A percentile compares a stretch with the other conserved stretches of the same genome.
phyloP scores from a whole-genome alignment of 2,888 invertebrate genomes.

The Anthophora plumipes region DNA sequence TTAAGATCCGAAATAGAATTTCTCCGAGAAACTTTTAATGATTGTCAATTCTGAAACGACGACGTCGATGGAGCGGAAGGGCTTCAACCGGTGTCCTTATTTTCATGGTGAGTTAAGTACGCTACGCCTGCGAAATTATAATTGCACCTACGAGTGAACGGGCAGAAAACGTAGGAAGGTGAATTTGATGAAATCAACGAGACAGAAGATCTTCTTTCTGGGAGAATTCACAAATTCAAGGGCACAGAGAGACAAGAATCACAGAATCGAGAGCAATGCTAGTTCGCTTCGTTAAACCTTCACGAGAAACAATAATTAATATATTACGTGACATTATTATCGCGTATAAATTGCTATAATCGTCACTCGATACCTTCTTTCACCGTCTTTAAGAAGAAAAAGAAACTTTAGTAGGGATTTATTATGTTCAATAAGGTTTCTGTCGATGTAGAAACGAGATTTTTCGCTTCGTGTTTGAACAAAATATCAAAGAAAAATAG shows the following conservation, averaged over 20 bases:
- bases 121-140: constrained; percentile 4
- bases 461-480: too few relatives aligned
- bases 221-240: constrained; percentile 37
- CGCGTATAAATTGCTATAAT: neutral
- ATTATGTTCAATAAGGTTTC: neutral
- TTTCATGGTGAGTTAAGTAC: neutral
- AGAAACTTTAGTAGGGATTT: neutral
- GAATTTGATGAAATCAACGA: constrained; percentile 8
- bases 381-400: neutral
- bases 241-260: constrained; percentile 1
- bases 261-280: neutral
- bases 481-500: neutral
- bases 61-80: neutral
- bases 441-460: neutral
- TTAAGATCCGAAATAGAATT: neutral
- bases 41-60: constrained; percentile 3
- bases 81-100: neutral
- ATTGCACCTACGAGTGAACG: constrained; percentile 4
- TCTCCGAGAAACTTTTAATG: neutral
- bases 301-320: neutral
- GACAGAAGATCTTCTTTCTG: constrained; percentile 28
- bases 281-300: constrained; percentile 1
- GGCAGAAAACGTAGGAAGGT: neutral
- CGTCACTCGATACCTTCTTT: too few relatives aligned
- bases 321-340: neutral